Evolutionary conservation across 2,113 vertebrate genomes (phyloP).

Genomic region (Chaetodon auriga): DNA sequence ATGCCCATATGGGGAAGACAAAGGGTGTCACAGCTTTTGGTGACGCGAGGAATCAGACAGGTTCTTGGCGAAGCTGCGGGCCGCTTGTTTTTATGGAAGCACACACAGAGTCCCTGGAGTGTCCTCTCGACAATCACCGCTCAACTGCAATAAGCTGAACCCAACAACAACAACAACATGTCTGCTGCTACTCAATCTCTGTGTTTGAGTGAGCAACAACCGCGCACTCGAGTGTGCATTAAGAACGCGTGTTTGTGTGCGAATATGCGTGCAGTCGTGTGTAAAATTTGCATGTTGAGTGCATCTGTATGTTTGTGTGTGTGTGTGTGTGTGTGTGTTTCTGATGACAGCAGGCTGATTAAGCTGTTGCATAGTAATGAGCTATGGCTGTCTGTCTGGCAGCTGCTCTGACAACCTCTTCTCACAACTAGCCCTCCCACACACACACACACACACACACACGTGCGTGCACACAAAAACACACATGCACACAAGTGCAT

Average conservation of each 20-base stretch:
- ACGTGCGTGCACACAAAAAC: conserved; percentile 30
- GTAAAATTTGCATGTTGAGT: conserved; percentile 75
- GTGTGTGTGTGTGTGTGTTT: conserved; percentile 32
- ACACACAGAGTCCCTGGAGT: conserved; percentile 48
- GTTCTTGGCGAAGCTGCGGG: conserved; percentile 62
- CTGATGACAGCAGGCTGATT: conserved; percentile 83
- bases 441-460: conserved; percentile 18
- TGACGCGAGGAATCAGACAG: conserved; percentile 51
- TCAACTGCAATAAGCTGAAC: conserved; percentile 42
- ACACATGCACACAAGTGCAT: conserved; percentile 14
- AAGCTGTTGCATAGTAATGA: conserved; percentile 87
- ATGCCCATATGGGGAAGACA: conserved; percentile 66
- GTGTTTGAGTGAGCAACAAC: conserved; percentile 37
- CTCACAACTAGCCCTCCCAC: conserved; percentile 76
- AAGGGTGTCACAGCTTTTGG: conserved; percentile 48
- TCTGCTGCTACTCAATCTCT: conserved; percentile 11
- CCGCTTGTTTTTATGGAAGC: conserved; percentile 25
- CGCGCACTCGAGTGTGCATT: conserved; percentile 14
- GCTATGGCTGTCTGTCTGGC: conserved; percentile 82
- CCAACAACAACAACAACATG: conserved; percentile 28
- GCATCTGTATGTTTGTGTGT: conserved; percentile 62
- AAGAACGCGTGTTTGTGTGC: conserved; percentile 23
- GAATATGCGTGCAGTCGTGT: conserved; percentile 59
- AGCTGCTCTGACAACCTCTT: conserved; percentile 81
- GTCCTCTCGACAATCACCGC: conserved; percentile 56